Base-by-base conservation (phyloP, 2,797 vertebrate species). In the Nannoperca australis region DNA sequence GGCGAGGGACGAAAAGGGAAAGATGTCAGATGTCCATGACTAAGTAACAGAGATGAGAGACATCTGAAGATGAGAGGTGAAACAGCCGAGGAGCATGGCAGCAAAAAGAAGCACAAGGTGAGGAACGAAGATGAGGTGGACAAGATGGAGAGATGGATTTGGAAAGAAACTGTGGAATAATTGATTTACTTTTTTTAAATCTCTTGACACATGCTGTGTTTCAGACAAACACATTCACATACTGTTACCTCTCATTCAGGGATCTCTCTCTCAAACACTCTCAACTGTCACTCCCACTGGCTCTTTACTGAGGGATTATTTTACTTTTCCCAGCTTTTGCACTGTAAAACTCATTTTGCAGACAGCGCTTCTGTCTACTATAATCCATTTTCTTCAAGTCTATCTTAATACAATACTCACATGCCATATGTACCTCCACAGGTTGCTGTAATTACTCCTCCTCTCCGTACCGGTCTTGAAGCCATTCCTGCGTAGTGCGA, bases 251-350 rank as follows among this genome's bases (percentile, higher is more conserved):
- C 38, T 76, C 47, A 27, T 30, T 36, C 38, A 40, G 58, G 54
- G 24, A 45, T 73, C 54, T 69, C 11, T 70, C 51, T 50, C 22
- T 73, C 7, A 34, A 58, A 79, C 44, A 69, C 45, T 63, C 30
- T 50, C 6, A 54, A 66, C 55, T 76, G 61, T 62, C 76, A 73
- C 18, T 77, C 76, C 70, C 0, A 2, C 18, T 30, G 47, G 45
- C 58, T 76, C 51, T 77, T 68, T 34, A 54, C 40, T 20, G n/a
- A 68, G 49, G 67, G 76, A 82, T 69, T 49, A 68, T 53, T 64
- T 40, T 18, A 64, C 45, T 68, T 67, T 76, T 30, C 38, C 44
- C 73, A 65, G 66, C 70, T 73, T 62, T 45, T 60, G 27, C 42
- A 24, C 45, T 64, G 17, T 80, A 73, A 45, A 63, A 63, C 67